A percentile compares a stretch with the other conserved stretches of the same genome.
These are phyloP conservation scores for Pristionchus mayeri DNA, from an alignment of 2,888 invertebrate species.

Conservation along the genomic window DNA sequence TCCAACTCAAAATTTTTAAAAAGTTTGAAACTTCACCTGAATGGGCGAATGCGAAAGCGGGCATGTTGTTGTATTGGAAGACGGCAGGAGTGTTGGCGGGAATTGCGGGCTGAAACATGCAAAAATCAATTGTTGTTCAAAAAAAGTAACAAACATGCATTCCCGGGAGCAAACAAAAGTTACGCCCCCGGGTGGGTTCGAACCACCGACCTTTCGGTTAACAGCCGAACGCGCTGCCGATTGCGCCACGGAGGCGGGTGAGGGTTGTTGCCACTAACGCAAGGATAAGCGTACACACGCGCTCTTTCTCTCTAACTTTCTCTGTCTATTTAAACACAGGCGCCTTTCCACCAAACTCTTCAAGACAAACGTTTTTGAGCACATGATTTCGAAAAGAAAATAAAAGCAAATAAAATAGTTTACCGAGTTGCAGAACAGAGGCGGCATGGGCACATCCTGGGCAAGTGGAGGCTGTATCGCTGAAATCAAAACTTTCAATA, in stretches of 20 bases:
- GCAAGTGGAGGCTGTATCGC: neutral
- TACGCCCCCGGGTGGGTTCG: conserved; percentile 81
- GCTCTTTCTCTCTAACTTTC: neutral
- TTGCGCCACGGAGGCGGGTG: conserved; percentile 62
- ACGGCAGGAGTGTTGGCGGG: neutral
- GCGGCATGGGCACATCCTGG: neutral
- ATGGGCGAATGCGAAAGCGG: neutral
- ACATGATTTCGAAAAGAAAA: neutral
- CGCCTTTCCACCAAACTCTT: neutral
- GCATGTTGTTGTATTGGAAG: neutral
- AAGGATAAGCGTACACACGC: neutral
- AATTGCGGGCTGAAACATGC: no score
- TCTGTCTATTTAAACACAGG: neutral
- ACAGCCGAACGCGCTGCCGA: conserved; percentile 76
- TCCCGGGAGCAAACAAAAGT: neutral
- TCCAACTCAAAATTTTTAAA: neutral
- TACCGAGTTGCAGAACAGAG: neutral
- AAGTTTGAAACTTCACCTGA: neutral
- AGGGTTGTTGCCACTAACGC: neutral
- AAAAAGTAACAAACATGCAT: no score
- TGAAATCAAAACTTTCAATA: neutral
- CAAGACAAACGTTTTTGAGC: neutral
- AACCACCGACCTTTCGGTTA: conserved; percentile 77
- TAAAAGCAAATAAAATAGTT: neutral
- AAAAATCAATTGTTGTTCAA: no score